phyloP scores from a whole-genome alignment of 2,888 invertebrate species.

The Graphium colonna region DNA sequence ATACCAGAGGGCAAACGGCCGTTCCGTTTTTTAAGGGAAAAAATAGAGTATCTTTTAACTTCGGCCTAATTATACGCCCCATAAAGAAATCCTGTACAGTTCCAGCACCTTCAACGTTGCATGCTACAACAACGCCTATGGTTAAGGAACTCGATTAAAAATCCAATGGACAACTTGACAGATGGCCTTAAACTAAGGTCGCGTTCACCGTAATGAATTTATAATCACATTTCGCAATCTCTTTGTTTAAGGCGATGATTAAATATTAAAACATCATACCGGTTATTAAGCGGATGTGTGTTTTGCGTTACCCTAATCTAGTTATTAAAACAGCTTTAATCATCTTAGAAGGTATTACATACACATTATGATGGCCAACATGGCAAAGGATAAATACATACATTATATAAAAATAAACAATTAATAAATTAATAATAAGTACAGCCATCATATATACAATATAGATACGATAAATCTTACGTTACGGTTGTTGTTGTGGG shows the following conservation, averaged over 20 bases:
- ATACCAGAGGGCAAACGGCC: too few relatives aligned
- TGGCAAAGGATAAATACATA: neutral
- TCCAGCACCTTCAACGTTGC: constrained; percentile 6
- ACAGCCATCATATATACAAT: too few relatives aligned
- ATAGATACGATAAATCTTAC: too few relatives aligned
- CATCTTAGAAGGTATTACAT: neutral
- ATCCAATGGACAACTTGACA: constrained; percentile 1
- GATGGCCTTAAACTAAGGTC: constrained; percentile 11
- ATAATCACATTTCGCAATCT: constrained; percentile 16
- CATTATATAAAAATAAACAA: too few relatives aligned
- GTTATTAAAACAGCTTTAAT: neutral
- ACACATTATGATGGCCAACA: neutral
- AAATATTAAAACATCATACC: constrained; percentile 15
- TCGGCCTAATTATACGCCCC: too few relatives aligned
- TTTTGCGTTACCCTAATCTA: neutral
- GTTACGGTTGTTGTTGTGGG: too few relatives aligned
- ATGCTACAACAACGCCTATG: constrained; percentile 5
- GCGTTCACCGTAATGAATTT: constrained; percentile 8
- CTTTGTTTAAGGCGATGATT: constrained; percentile 15
- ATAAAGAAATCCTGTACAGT: neutral
- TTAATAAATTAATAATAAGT: too few relatives aligned
- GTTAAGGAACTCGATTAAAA: neutral
- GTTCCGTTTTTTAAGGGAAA: too few relatives aligned
- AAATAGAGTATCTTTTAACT: too few relatives aligned
- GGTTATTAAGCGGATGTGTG: neutral